Conservation (phyloP, 2,797 vertebrate genomes). For the Tamandua tetradactyla region DNA sequence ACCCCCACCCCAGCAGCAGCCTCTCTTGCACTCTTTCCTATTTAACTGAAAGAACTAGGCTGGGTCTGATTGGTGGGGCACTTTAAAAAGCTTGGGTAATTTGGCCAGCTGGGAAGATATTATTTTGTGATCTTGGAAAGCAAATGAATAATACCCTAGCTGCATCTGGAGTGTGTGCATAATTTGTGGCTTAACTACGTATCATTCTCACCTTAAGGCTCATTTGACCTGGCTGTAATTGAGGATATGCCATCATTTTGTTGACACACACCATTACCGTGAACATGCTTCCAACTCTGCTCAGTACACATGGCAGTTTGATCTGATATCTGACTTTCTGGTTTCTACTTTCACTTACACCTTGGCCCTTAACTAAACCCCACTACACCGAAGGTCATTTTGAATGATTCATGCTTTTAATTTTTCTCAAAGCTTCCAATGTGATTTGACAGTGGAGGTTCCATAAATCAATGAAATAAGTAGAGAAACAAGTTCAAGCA, state of each 20-base stretch:
- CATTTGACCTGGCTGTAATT: background rate
- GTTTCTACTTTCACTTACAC: background rate
- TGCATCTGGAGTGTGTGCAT: background rate
- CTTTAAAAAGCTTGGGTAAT: background rate
- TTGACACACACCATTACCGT: background rate
- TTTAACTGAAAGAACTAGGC: background rate
- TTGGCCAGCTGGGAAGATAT: background rate
- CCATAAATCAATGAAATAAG: slow-evolving; percentile 53
- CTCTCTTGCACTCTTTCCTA: background rate
- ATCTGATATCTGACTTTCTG: background rate
- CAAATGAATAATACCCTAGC: background rate
- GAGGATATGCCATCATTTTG: background rate
- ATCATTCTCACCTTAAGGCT: background rate
- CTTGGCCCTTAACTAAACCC: slow-evolving; percentile 27
- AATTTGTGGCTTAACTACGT: background rate
- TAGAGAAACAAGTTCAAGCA: slow-evolving; percentile 26
- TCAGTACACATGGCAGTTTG: background rate
- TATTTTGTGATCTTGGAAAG: background rate
- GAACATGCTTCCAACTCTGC: background rate
- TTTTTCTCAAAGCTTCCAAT: background rate
- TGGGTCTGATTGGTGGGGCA: background rate
- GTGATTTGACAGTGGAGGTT: slow-evolving; percentile 25
- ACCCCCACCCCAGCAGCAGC: no score
- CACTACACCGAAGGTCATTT: background rate
- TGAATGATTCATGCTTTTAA: slow-evolving; percentile 46